Percentiles rank a stretch among this genome's conserved stretches.
Conservation (phyloP, 1,140 invertebrate species). For the Holcopasites calliopsidis region DNA sequence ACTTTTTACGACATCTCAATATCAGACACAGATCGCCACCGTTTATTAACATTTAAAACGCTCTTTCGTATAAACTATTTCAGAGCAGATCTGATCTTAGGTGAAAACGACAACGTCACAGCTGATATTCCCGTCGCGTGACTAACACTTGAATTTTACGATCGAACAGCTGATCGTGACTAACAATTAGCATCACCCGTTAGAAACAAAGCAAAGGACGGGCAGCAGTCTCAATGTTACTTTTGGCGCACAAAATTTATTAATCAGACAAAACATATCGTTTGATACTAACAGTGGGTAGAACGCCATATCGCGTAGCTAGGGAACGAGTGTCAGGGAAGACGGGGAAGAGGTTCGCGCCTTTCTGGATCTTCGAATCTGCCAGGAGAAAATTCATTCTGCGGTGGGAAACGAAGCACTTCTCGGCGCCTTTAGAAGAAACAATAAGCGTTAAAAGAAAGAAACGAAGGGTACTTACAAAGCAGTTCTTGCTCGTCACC, state of each 20-base stretch:
- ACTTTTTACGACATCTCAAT: slow-evolving; percentile 16
- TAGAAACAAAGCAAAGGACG: slow-evolving; percentile 18
- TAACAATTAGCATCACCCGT: background rate
- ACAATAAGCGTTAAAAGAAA: background rate
- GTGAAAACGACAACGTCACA: slow-evolving; percentile 3
- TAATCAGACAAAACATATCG: slow-evolving; percentile 3
- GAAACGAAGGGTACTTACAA: slow-evolving; percentile 63
- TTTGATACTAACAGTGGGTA: background rate
- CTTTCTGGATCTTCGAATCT: background rate
- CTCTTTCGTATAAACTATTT: slow-evolving; percentile 3
- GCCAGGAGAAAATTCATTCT: background rate
- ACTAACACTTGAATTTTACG: background rate
- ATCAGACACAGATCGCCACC: background rate
- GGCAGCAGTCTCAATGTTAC: background rate
- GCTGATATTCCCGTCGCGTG: background rate
- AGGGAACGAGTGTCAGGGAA: background rate
- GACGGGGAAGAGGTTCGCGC: background rate
- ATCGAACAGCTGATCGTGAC: slow-evolving; percentile 17
- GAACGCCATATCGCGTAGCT: slow-evolving; percentile 4
- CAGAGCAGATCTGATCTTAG: background rate
- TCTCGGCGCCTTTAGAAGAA: slow-evolving; percentile 11
- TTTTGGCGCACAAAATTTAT: background rate
- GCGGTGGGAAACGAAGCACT: background rate
- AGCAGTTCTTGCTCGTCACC: slow-evolving; percentile 67
- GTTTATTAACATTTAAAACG: background rate